A percentile compares a stretch with the other conserved stretches of the same genome.
Evolutionary conservation across 2,888 invertebrate genomes (phyloP).

Genomic region (Pseudolycoriella hygida): DNA sequence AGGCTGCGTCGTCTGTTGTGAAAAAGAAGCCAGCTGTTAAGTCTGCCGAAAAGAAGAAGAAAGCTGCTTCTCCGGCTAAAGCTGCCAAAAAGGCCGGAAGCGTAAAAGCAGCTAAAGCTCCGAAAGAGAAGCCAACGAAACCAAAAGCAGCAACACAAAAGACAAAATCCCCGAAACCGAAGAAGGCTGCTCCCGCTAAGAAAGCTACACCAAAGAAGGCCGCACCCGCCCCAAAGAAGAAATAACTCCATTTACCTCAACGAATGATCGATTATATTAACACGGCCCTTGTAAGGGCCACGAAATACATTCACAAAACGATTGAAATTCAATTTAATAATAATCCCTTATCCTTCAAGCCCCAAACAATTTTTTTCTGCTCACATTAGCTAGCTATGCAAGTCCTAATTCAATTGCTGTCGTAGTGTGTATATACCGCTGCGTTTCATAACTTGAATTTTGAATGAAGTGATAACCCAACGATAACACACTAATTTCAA

Average conservation of each 20-base stretch:
- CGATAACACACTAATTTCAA: too few species aligned
- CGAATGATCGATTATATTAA: neutral
- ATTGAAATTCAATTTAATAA: neutral
- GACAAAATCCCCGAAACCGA: neutral
- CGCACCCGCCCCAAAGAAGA: neutral
- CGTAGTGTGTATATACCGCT: too few species aligned
- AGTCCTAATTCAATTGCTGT: too few species aligned
- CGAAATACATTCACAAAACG: too few species aligned
- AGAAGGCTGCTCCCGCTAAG: neutral
- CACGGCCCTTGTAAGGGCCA: too few species aligned
- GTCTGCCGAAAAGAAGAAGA: slow-evolving; percentile 4
- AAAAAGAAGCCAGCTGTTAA: slow-evolving; percentile 11
- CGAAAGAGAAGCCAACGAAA: too few species aligned
- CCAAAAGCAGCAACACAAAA: neutral
- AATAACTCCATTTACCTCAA: too few species aligned
- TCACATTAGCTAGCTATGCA: too few species aligned
- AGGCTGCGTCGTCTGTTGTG: neutral
- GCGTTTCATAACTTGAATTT: too few species aligned
- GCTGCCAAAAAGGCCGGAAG: neutral
- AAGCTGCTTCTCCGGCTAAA: neutral
- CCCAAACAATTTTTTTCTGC: too few species aligned
- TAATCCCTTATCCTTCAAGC: too few species aligned
- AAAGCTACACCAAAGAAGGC: neutral
- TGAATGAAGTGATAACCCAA: too few species aligned
- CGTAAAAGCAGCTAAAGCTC: neutral